Percentiles rank a stretch among this genome's conserved stretches.
Conservation (phyloP, 2,797 vertebrate species). For the Phalanger gymnotis region DNA sequence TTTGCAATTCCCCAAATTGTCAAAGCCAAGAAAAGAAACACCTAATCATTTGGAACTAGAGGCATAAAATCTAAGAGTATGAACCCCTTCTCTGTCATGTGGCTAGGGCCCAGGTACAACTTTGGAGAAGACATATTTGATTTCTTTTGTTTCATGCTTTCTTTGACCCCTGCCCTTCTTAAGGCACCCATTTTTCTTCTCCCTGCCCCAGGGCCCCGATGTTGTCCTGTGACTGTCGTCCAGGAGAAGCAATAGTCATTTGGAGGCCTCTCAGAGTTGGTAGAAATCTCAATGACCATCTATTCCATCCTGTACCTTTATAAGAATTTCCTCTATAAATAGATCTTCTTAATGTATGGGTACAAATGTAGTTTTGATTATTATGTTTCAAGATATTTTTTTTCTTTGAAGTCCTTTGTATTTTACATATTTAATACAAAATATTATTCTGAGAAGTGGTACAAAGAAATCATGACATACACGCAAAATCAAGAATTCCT, state of each 20-base stretch:
- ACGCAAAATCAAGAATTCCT: not conserved
- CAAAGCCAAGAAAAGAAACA: constrained; percentile 36
- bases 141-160: not conserved
- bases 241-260: not conserved
- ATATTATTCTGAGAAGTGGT: not conserved
- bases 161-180: not conserved
- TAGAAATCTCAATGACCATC: not conserved
- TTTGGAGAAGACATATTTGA: not conserved
- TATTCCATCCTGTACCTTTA: not conserved
- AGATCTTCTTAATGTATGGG: not conserved
- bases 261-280: not conserved
- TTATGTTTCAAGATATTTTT: not conserved
- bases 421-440: not conserved
- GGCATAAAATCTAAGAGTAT: constrained; percentile 1
- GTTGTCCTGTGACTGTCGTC: not conserved
- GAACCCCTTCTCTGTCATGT: not conserved
- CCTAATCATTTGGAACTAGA: constrained; percentile 28
- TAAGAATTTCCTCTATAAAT: not conserved
- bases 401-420: not conserved
- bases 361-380: not conserved
- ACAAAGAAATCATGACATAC: not conserved
- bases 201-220: not conserved
- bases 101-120: not conserved
- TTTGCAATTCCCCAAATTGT: constrained; percentile 64
- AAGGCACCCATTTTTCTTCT: not conserved